Conservation (phyloP, 2,888 invertebrate species). For the Cyrtodaria siliqua region DNA sequence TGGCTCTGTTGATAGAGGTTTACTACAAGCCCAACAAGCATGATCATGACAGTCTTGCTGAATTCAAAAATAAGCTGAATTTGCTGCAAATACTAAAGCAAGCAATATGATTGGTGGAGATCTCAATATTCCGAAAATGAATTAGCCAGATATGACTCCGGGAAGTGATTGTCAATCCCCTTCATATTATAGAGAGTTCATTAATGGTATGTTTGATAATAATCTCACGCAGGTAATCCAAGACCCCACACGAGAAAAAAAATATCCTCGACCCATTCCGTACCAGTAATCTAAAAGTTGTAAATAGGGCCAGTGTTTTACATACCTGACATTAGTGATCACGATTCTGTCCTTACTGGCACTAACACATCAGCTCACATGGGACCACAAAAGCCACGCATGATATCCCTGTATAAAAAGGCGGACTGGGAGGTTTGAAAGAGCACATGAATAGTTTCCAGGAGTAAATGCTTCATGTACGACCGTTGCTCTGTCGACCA, state of each 20-base stretch:
- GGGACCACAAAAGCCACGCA: neutral
- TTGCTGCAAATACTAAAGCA: conserved; percentile 15
- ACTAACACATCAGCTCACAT: neutral
- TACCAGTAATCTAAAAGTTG: conserved; percentile 6
- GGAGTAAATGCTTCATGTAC: neutral
- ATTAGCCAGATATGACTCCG: conserved; percentile 18
- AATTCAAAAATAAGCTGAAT: conserved; percentile 17
- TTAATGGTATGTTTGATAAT: conserved; percentile 14
- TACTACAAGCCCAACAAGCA: conserved; percentile 17
- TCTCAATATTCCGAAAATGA: conserved; percentile 24
- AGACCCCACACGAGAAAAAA: conserved; percentile 11
- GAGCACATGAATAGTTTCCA: conserved; percentile 17
- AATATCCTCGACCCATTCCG: conserved; percentile 17
- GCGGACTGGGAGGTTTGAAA: conserved; percentile 11
- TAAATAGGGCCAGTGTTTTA: conserved; percentile 6
- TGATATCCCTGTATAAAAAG: conserved; percentile 9
- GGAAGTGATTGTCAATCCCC: conserved; percentile 15
- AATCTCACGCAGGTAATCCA: conserved; percentile 25
- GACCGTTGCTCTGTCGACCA: neutral
- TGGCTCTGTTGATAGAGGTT: conserved; percentile 5
- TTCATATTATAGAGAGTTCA: conserved; percentile 19
- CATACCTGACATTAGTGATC: conserved; percentile 23
- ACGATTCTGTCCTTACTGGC: neutral
- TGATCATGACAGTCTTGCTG: conserved; percentile 6
- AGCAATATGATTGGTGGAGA: conserved; percentile 25